phyloP scores from a whole-genome alignment of 2,113 vertebrate genomes.

The Microtus pennsylvanicus region DNA sequence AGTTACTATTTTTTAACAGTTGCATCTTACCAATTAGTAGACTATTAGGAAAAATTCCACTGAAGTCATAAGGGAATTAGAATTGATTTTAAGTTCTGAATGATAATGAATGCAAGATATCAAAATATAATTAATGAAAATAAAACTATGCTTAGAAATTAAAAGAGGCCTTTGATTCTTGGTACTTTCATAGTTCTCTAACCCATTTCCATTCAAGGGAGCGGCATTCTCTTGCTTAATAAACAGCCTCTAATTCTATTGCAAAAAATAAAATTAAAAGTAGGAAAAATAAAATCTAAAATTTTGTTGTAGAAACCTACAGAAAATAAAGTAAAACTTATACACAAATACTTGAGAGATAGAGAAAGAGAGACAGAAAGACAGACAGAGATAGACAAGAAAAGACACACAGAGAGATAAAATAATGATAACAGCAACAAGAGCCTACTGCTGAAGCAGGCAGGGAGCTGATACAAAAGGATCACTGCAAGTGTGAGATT shows the following conservation, averaged over 20 bases:
- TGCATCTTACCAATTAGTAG: neutral
- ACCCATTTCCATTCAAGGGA: neutral
- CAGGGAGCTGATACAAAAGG: neutral
- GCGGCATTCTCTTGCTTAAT: neutral
- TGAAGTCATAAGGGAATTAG: neutral
- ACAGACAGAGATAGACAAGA: neutral
- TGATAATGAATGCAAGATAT: slow-evolving; percentile 13
- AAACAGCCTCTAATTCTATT: neutral
- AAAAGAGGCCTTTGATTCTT: too few species aligned
- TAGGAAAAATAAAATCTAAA: neutral
- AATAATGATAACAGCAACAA: neutral
- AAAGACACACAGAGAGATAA: neutral
- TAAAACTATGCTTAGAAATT: neutral
- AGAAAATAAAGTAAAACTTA: slow-evolving; percentile 4
- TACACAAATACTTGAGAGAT: neutral
- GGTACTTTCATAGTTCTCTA: neutral
- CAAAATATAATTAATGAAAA: slow-evolving; percentile 15
- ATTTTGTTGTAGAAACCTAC: neutral
- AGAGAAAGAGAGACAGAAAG: neutral
- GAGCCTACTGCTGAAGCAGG: neutral
- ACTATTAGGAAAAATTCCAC: neutral
- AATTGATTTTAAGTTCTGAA: slow-evolving; percentile 23
- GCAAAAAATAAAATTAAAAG: neutral
- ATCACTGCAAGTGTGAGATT: neutral
- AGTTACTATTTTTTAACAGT: neutral